phyloP scores from a whole-genome alignment of 2,797 vertebrate species.

The Geotrypetes seraphini region DNA sequence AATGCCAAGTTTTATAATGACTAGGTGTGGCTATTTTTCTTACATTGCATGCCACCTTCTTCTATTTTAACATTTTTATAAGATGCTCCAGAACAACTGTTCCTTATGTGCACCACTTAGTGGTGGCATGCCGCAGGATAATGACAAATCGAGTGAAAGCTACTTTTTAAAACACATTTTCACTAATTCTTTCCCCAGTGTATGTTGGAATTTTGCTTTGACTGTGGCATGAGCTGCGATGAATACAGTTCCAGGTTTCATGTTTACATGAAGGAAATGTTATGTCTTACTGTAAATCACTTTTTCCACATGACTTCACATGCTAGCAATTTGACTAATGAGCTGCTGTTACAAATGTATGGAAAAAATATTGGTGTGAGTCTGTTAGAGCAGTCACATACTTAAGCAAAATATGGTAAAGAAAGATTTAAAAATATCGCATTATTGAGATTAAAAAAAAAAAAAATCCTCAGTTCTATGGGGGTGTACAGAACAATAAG shows the following conservation, averaged over 20 bases:
- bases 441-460: conserved; percentile 23
- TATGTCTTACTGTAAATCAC: conserved; percentile 31
- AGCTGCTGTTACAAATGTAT: conserved; percentile 28
- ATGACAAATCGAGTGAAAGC: conserved; percentile 7
- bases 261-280: conserved; percentile 21
- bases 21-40: too few species aligned
- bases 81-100: background rate
- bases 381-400: conserved; percentile 12
- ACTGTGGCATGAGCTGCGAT: conserved; percentile 11
- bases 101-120: background rate
- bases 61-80: background rate
- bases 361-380: conserved; percentile 31
- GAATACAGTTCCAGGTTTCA: conserved; percentile 19
- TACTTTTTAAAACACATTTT: conserved; percentile 15
- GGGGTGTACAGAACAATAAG: background rate
- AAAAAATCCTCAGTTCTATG: conserved; percentile 10
- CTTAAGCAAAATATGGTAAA: conserved; percentile 7
- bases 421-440: conserved; percentile 22
- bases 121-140: background rate
- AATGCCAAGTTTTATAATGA: too few species aligned
- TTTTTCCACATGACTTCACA: conserved; percentile 31
- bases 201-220: conserved; percentile 27
- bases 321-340: conserved; percentile 33
- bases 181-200: background rate
- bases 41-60: too few species aligned